These are phyloP conservation scores for Autographa pulchrina DNA, from an alignment of 2,888 invertebrate genomes.

Conservation along the genomic window DNA sequence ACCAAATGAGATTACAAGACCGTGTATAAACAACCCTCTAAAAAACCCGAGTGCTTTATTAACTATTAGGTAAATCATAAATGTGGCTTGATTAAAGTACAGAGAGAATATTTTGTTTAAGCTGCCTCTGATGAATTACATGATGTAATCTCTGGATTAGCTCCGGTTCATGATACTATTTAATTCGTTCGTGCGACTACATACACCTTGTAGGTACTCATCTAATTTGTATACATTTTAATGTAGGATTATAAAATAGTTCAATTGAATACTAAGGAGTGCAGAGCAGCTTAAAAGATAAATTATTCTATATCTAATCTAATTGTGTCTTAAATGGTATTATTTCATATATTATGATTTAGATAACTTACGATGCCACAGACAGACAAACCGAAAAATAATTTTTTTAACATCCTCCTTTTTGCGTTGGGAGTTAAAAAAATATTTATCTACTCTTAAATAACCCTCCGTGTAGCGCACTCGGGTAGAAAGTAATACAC, in stretches of 20 bases:
- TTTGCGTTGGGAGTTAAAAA: too few relatives aligned
- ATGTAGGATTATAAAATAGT: neutral
- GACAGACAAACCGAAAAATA: too few relatives aligned
- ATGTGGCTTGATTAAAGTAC: conserved; percentile 51
- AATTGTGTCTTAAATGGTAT: too few relatives aligned
- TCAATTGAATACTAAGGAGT: neutral
- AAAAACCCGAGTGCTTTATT: conserved; percentile 29
- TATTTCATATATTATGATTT: too few relatives aligned
- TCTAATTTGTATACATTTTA: conserved; percentile 11
- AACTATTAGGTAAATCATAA: conserved; percentile 42
- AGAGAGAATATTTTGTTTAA: conserved; percentile 24
- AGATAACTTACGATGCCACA: too few relatives aligned
- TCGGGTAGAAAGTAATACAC: neutral
- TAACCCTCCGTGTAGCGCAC: too few relatives aligned
- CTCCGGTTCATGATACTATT: conserved; percentile 35
- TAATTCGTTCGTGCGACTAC: conserved; percentile 20
- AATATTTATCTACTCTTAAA: too few relatives aligned
- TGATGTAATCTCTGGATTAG: conserved; percentile 42
- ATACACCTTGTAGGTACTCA: conserved; percentile 30
- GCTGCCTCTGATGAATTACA: conserved; percentile 45
- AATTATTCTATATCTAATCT: neutral
- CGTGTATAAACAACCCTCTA: neutral
- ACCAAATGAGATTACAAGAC: neutral
- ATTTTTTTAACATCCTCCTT: too few relatives aligned
- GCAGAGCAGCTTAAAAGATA: neutral